These are phyloP conservation scores for Oreamnos americanus DNA, from an alignment of 2,113 vertebrate genomes.

Conservation along the genomic window DNA sequence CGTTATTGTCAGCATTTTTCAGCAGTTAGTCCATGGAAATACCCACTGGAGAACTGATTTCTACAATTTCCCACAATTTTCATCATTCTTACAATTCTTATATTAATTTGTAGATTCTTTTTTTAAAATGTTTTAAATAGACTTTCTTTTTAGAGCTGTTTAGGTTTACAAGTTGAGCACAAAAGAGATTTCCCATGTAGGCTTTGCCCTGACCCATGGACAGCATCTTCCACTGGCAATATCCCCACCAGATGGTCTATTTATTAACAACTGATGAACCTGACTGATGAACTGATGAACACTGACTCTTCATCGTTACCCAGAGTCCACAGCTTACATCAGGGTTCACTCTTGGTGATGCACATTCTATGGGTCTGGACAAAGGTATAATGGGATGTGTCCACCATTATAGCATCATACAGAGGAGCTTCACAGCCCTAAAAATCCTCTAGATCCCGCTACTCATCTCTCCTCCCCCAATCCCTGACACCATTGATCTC, in stretches of 20 bases:
- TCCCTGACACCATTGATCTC: background rate
- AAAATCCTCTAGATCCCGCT: background rate
- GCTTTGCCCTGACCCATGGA: background rate
- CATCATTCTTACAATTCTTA: background rate
- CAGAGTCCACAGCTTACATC: background rate
- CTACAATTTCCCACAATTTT: background rate
- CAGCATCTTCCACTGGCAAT: background rate
- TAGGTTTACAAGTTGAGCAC: background rate
- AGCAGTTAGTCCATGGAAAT: background rate
- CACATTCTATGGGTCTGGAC: background rate
- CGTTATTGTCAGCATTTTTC: background rate
- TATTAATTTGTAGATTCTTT: background rate
- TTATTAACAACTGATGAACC: background rate
- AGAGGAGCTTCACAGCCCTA: background rate
- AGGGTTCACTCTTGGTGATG: background rate
- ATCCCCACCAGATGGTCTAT: background rate
- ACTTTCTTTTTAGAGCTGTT: background rate
- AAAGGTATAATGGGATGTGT: background rate
- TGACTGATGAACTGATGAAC: too few relatives aligned
- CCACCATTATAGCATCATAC: accelerated
- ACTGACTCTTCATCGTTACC: background rate
- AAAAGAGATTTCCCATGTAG: background rate
- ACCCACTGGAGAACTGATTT: background rate
- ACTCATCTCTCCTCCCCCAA: accelerated
- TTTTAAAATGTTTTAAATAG: background rate